A percentile compares a stretch with the other conserved stretches of the same genome.
These are phyloP conservation scores for Pantala flavescens DNA, from an alignment of 1,140 invertebrate genomes.

Conservation along the genomic window DNA sequence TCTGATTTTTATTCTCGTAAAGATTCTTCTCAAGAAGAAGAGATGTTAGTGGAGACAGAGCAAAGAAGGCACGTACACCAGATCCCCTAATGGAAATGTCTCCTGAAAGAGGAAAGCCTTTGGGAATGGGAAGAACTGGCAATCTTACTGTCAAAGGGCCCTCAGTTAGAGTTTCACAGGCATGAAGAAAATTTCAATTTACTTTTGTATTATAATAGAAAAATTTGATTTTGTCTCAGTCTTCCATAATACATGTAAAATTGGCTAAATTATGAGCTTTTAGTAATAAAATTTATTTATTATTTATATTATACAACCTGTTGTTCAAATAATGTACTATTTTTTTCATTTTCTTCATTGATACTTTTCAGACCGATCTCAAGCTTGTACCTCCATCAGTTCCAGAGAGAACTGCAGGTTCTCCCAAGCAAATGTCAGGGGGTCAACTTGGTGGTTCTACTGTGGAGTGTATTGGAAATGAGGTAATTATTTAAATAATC, in stretches of 20 bases:
- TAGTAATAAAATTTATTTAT: too few species aligned
- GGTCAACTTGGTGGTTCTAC: constrained; percentile 47
- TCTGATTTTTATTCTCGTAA: constrained; percentile 4
- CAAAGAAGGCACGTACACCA: constrained; percentile 59
- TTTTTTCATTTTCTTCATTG: too few species aligned
- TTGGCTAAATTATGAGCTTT: too few species aligned
- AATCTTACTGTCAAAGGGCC: background rate
- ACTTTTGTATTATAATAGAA: background rate
- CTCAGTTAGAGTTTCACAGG: constrained; percentile 44
- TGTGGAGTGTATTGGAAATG: constrained; percentile 61
- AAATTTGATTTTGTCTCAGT: too few species aligned
- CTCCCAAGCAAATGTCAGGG: constrained; percentile 60
- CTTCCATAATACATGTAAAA: too few species aligned
- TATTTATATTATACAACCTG: too few species aligned
- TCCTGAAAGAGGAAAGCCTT: constrained; percentile 30
- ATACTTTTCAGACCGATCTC: constrained; percentile 43
- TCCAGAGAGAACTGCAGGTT: constrained; percentile 47
- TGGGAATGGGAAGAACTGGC: constrained; percentile 31
- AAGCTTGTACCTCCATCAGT: constrained; percentile 52
- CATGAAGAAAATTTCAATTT: constrained; percentile 25
- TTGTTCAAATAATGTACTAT: too few species aligned
- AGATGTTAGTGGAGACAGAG: constrained; percentile 47
- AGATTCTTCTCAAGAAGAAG: constrained; percentile 74
- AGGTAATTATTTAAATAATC: background rate
- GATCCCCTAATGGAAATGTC: constrained; percentile 40